Evolutionary conservation across 2,113 vertebrate species (phyloP).

Genomic region (Scartelaos histophorus): DNA sequence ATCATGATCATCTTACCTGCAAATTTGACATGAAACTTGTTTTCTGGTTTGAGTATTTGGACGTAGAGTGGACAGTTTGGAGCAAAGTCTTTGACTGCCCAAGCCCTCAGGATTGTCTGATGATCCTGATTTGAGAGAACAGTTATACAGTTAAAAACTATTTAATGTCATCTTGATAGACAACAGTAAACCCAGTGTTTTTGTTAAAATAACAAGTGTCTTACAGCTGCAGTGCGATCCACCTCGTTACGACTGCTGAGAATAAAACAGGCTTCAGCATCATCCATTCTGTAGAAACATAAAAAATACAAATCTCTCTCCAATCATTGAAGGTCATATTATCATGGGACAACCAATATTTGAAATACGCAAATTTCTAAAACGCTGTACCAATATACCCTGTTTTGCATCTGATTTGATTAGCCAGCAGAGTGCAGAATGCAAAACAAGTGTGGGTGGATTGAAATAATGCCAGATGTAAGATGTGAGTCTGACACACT

Average conservation of each 20-base stretch:
- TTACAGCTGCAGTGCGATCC: constrained; percentile 94
- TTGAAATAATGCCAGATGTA: constrained; percentile 49
- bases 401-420: constrained; percentile 57
- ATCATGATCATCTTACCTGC: constrained; percentile 80
- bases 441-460: constrained; percentile 65
- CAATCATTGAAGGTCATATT: background rate
- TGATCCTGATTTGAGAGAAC: constrained; percentile 83
- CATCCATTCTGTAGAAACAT: constrained; percentile 85
- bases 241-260: constrained; percentile 94
- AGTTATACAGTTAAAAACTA: background rate
- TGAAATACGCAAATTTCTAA: background rate
- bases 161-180: background rate
- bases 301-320: background rate
- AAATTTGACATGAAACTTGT: constrained; percentile 99
- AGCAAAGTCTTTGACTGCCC: constrained; percentile 98
- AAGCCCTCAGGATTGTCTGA: constrained; percentile 95
- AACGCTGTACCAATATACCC: constrained; percentile 11
- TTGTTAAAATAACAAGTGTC: constrained; percentile 47
- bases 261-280: constrained; percentile 96
- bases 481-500: constrained; percentile 47
- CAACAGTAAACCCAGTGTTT: constrained; percentile 5
- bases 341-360: background rate
- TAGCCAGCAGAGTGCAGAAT: constrained; percentile 43
- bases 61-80: constrained; percentile 96
- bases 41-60: constrained; percentile 95